phyloP scores from a whole-genome alignment of 92 coral and sea anemone species.

The Ricordea florida region DNA sequence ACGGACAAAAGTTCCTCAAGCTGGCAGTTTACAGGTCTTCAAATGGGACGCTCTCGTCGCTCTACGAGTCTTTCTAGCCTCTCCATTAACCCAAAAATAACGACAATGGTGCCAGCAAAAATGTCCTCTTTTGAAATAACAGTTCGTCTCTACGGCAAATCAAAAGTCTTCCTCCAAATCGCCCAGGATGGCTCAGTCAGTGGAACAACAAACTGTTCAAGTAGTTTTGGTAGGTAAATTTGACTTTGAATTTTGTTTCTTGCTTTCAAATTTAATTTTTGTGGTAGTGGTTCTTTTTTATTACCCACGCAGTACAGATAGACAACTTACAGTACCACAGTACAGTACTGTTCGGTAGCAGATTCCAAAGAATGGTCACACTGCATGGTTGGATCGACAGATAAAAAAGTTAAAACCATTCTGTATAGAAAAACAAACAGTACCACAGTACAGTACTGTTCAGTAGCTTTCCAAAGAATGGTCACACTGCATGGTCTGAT shows the following conservation, averaged over 20 bases:
- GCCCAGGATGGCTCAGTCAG: conserved; percentile 27
- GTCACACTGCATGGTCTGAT: too few species aligned
- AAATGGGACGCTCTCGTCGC: too few species aligned
- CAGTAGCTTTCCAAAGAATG: too few species aligned
- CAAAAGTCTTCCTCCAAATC: conserved; percentile 38
- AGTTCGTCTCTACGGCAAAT: conserved; percentile 12
- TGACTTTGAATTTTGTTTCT: background rate
- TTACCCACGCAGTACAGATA: too few species aligned
- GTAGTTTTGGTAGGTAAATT: conserved; percentile 19
- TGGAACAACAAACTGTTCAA: conserved; percentile 26
- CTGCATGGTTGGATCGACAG: too few species aligned
- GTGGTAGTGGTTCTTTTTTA: background rate
- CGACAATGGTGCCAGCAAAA: background rate
- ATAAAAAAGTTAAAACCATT: too few species aligned
- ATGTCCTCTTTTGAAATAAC: background rate
- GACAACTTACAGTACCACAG: too few species aligned
- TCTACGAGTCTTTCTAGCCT: background rate
- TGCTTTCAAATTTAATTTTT: background rate
- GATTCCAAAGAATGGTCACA: too few species aligned
- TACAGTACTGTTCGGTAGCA: too few species aligned
- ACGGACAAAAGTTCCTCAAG: too few species aligned
- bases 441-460: too few species aligned
- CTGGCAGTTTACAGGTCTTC: background rate
- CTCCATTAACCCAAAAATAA: background rate
- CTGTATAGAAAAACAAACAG: too few species aligned